Conservation (phyloP, 2,113 vertebrate genomes). For the Rhodinocichla rosea region DNA sequence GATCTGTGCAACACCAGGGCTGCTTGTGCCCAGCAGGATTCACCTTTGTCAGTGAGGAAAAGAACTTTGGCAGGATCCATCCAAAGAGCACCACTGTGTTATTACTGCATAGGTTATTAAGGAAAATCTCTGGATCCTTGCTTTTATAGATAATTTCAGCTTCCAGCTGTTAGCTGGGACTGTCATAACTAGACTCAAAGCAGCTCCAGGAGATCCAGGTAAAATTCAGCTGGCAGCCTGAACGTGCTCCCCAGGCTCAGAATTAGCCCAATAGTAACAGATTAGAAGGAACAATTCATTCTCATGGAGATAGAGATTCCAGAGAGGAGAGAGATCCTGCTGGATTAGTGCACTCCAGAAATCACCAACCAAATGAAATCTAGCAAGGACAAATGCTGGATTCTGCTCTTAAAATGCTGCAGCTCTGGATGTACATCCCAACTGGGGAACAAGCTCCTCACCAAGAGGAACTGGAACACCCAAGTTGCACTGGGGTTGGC, state of each 20-base stretch:
- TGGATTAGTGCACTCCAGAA: neutral
- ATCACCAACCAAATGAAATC: neutral
- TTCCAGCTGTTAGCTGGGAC: neutral
- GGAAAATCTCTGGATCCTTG: neutral
- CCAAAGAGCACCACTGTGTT: neutral
- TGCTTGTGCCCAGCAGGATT: neutral
- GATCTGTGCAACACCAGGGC: neutral
- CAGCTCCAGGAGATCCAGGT: neutral
- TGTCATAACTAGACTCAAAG: no score
- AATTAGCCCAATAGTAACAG: neutral
- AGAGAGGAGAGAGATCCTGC: neutral
- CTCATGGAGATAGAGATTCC: neutral
- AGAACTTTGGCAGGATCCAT: neutral
- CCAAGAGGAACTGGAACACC: neutral
- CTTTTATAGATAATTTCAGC: rapidly evolving
- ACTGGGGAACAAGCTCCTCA: neutral
- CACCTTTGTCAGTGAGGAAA: neutral
- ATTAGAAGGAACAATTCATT: neutral
- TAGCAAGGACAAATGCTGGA: neutral
- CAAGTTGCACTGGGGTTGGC: neutral
- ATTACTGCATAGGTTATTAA: neutral
- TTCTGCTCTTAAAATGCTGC: neutral
- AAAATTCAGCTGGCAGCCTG: neutral
- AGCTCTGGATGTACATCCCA: neutral
- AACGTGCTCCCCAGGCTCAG: neutral